phyloP scores from a whole-genome alignment of 2,888 invertebrate genomes.

The Nemoura dubitans region DNA sequence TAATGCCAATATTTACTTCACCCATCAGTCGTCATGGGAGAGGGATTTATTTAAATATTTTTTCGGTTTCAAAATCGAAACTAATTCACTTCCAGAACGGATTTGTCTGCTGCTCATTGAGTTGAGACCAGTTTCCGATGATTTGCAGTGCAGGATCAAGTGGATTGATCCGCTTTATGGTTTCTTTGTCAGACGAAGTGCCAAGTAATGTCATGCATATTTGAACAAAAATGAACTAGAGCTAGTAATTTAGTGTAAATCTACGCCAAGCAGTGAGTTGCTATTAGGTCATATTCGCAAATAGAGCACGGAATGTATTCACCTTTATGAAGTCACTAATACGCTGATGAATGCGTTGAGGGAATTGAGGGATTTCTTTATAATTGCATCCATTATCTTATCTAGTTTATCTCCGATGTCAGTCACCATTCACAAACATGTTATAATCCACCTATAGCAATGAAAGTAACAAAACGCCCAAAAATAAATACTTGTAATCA shows the following conservation, averaged over 20 bases:
- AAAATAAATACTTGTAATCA: too few relatives aligned
- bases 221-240: slow-evolving; percentile 38
- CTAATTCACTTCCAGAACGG: background rate
- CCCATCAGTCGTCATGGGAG: background rate
- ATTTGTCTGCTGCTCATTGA: background rate
- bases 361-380: too few relatives aligned
- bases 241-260: slow-evolving; percentile 29
- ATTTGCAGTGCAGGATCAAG: background rate
- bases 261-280: background rate
- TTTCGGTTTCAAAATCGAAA: background rate
- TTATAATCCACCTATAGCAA: too few relatives aligned
- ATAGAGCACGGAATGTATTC: background rate
- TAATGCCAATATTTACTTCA: background rate
- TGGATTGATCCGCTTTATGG: background rate
- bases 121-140: background rate
- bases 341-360: too few relatives aligned
- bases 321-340: background rate
- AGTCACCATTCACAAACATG: too few relatives aligned
- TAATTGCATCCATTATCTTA: too few relatives aligned
- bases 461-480: too few relatives aligned
- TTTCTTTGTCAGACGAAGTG: background rate
- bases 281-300: slow-evolving; percentile 28
- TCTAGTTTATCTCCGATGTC: too few relatives aligned
- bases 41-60: background rate
- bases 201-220: slow-evolving; percentile 37